Conservation (phyloP, 2,797 vertebrate species). For the Manis crassicaudata region DNA sequence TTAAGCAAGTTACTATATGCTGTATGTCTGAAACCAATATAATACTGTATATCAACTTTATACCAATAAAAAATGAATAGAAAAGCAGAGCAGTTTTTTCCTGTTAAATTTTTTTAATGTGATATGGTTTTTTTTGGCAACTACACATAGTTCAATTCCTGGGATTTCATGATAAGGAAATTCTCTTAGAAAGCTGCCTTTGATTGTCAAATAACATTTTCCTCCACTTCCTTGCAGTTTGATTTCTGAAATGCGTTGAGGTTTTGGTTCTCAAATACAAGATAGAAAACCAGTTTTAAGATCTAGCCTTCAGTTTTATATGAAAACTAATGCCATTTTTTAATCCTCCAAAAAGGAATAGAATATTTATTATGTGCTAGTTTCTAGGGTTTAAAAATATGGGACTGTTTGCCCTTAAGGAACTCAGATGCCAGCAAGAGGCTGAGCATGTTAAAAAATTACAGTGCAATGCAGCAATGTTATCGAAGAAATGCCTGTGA, state of each 20-base stretch:
- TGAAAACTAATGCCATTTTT: not conserved
- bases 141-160: not conserved
- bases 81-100: not conserved
- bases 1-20: not conserved
- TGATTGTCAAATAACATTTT: not conserved
- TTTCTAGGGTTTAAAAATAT: not conserved
- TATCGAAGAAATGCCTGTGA: not conserved
- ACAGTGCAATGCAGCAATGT: not conserved
- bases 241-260: not conserved
- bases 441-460: not conserved
- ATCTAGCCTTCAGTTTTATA: not conserved
- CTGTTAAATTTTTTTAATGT: not conserved
- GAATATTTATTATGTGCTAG: not conserved
- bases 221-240: not conserved
- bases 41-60: no score
- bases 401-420: not conserved
- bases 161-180: not conserved
- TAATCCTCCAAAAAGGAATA: slow-evolving; percentile 7
- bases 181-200: not conserved
- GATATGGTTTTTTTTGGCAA: not conserved
- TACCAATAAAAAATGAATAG: no score
- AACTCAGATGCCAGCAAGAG: not conserved
- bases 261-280: slow-evolving; percentile 1
- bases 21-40: no score
- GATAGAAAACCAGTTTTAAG: slow-evolving; percentile 26